Conservation (phyloP, 2,113 vertebrate species). For the Meles meles region DNA sequence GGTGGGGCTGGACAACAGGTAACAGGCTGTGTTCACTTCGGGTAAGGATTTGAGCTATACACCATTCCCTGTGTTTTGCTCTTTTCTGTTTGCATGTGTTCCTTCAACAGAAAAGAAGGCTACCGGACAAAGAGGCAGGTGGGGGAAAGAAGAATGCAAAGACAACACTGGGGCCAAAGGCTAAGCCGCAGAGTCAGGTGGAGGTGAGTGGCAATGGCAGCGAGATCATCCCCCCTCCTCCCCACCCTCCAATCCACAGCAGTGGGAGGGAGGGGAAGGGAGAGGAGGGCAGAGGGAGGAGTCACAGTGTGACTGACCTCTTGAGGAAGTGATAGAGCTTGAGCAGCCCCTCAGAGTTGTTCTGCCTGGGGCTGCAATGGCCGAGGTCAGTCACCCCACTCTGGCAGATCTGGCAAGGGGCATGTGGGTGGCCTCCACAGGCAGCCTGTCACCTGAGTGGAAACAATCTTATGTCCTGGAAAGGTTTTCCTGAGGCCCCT, state of each 20-base stretch:
- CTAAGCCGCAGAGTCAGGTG: background rate
- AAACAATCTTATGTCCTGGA: background rate
- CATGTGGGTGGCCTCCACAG: accelerated
- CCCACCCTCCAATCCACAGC: accelerated
- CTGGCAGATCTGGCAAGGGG: background rate
- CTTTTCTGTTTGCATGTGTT: background rate
- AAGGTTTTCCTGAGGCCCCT: background rate
- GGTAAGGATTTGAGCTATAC: background rate
- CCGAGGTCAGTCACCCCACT: background rate
- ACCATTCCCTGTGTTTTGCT: too few relatives aligned
- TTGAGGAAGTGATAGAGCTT: background rate
- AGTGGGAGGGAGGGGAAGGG: too few relatives aligned
- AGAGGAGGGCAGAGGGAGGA: background rate
- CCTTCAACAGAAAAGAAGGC: background rate
- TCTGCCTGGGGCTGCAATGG: background rate
- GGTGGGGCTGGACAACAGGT: too few relatives aligned
- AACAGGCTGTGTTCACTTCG: background rate
- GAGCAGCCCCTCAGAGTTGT: background rate
- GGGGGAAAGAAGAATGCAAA: background rate
- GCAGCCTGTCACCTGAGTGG: background rate
- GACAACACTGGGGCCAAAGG: background rate
- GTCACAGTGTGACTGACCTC: background rate
- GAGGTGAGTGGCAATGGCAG: background rate
- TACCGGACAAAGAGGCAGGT: background rate
- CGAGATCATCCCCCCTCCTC: background rate